Evolutionary conservation across 2,797 vertebrate species (phyloP), one percentile per base, ranked within the genome.

Genomic region (Rhyacichthys aspro): DNA sequence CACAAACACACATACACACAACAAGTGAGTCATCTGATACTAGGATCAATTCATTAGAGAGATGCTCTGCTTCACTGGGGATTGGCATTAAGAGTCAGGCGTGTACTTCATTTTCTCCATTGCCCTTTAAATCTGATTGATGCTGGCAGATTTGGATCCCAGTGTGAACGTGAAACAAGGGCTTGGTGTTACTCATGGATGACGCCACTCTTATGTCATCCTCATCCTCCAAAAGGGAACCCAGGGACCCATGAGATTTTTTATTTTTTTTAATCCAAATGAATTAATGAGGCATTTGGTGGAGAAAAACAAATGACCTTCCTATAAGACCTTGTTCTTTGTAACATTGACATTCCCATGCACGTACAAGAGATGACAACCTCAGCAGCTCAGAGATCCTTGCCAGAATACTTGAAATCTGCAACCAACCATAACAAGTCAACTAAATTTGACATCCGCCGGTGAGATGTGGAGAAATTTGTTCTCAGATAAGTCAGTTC

Each of bases 121-220:
- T 10, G 11, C 53, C 70, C 66, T 54, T 57, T 48, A 33, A n/a
- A 62, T 46, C 78, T 73, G 74, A 83, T 59, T 81, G 61, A 81
- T 79, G 74, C 43, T 56, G 76, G 70, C 56, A 28, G 63, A 54
- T 67, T 89, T 78, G 82, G 79, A 86, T 86, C 80, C 74, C 11
- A 44, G 67, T 50, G 67, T 59, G 49, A 70, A 74, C 70, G 66
- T 66, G 33, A 67, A 73, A 76, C 67, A 59, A 2, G 18, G 47
- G 23, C 55, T 49, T 23, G 2, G 55, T 37, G 46, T 78, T 82
- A 72, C 68, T 80, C 76, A 59, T 1, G 10, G 57, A 74, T 82
- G 83, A 86, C 58, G 76, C 67, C 81, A 74, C 0, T 9, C 63
- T 83, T 76, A 85, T 75, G 70, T 85, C 84, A 86, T 46, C 73